Conservation (phyloP, 2,797 vertebrate species). For the Mus minutoides region DNA sequence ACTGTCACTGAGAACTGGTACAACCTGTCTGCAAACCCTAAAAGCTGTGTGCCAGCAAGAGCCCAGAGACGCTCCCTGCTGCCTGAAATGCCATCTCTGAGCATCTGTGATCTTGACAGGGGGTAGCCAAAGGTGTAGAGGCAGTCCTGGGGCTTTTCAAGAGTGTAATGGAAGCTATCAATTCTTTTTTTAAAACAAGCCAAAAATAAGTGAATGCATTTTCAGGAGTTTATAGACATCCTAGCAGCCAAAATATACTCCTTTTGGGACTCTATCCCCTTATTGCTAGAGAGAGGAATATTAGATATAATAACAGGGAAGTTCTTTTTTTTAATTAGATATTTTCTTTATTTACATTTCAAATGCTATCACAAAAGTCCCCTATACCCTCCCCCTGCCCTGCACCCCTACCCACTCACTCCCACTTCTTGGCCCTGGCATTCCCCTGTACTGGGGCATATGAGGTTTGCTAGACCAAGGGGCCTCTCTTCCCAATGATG, state of each 20-base stretch:
- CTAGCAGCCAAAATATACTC: neutral
- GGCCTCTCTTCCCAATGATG: too few relatives aligned
- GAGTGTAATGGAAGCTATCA: constrained; percentile 47
- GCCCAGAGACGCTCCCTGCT: constrained; percentile 39
- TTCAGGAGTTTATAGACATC: neutral
- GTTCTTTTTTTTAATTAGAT: too few relatives aligned
- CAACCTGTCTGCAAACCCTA: neutral
- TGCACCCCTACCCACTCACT: too few relatives aligned
- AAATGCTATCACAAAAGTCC: too few relatives aligned
- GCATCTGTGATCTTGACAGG: neutral
- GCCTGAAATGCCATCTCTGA: neutral
- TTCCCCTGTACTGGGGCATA: too few relatives aligned
- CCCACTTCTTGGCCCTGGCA: too few relatives aligned
- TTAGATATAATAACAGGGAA: neutral
- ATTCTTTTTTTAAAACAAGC: constrained; percentile 34
- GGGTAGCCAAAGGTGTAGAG: neutral
- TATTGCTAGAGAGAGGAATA: neutral
- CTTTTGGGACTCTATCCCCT: neutral
- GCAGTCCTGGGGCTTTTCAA: neutral
- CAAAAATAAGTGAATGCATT: neutral
- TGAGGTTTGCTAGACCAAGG: too few relatives aligned
- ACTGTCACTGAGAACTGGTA: too few relatives aligned
- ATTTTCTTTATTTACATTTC: too few relatives aligned
- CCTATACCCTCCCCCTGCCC: too few relatives aligned
- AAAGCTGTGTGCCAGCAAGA: neutral